Evolutionary conservation across 1,140 invertebrate species (phyloP).

Genomic region (Melitaea cinxia): DNA sequence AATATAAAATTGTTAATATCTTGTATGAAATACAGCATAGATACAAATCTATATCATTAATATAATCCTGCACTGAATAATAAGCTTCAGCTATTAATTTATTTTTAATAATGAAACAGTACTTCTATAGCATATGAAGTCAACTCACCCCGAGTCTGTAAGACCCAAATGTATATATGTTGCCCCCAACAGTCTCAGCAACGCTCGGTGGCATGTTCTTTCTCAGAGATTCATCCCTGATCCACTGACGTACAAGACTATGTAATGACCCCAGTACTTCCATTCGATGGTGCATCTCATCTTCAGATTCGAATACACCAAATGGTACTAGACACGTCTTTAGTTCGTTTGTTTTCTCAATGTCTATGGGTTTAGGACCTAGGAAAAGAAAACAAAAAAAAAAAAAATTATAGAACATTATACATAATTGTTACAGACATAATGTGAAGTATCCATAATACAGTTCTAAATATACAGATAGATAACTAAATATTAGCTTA

Average conservation of each 20-base stretch:
- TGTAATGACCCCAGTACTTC: slow-evolving; percentile 93
- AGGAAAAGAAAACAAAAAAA: slow-evolving; percentile 11
- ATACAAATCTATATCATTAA: too few species aligned
- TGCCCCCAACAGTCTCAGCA: slow-evolving; percentile 95
- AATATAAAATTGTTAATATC: too few species aligned
- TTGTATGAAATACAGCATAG: too few species aligned
- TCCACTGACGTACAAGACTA: slow-evolving; percentile 95
- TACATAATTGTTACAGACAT: too few species aligned
- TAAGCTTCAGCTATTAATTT: too few species aligned
- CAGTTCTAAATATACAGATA: too few species aligned
- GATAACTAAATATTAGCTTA: too few species aligned
- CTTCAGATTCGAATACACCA: slow-evolving; percentile 95
- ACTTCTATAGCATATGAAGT: too few species aligned
- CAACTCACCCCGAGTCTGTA: slow-evolving; percentile 88
- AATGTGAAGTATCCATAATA: too few species aligned
- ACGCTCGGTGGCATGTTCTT: slow-evolving; percentile 94
- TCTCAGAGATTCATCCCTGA: slow-evolving; percentile 91
- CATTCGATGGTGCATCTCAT: slow-evolving; percentile 95
- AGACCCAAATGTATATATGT: slow-evolving; percentile 99
- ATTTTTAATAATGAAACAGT: too few species aligned
- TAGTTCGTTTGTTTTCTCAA: slow-evolving; percentile 91
- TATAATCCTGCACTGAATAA: too few species aligned
- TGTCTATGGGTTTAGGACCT: slow-evolving; percentile 92
- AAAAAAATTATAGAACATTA: too few species aligned
- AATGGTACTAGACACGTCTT: slow-evolving; percentile 92